These are phyloP conservation scores for Amblyopsis hoosieri DNA, from an alignment of 2,797 vertebrate species.

Conservation along the genomic window DNA sequence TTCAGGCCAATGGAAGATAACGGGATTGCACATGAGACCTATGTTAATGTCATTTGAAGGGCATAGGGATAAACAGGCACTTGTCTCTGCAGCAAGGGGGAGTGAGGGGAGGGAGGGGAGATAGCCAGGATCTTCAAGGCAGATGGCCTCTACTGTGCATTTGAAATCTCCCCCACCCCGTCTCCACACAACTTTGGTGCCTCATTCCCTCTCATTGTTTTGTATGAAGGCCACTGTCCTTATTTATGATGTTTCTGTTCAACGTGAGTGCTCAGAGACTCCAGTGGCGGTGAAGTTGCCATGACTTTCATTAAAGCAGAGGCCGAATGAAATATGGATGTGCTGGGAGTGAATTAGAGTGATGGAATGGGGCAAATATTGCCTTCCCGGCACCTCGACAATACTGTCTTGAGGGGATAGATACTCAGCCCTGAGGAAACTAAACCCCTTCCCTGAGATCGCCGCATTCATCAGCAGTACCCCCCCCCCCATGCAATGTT, in stretches of 20 bases:
- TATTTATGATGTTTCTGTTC: conserved; percentile 74
- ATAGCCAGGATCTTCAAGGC: conserved; percentile 63
- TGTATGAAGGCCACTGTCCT: conserved; percentile 77
- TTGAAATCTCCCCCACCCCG: conserved; percentile 28
- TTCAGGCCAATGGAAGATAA: conserved; percentile 74
- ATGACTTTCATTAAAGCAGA: conserved; percentile 80
- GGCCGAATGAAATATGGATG: conserved; percentile 83
- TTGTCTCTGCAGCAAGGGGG: conserved; percentile 54
- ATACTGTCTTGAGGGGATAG: conserved; percentile 74
- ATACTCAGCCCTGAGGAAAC: conserved; percentile 68
- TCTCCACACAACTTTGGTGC: conserved; percentile 47
- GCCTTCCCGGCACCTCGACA: conserved; percentile 75
- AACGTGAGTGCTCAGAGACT: conserved; percentile 71
- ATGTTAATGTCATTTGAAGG: conserved; percentile 80
- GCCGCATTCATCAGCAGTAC: conserved; percentile 65
- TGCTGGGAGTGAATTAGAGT: conserved; percentile 80
- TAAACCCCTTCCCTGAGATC: conserved; percentile 61
- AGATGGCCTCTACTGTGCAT: conserved; percentile 57
- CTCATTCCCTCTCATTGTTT: conserved; percentile 68
- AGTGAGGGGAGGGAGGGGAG: conserved; percentile 55
- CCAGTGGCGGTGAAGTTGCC: conserved; percentile 75
- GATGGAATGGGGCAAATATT: conserved; percentile 80
- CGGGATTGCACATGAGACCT: conserved; percentile 66
- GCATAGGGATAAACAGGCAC: conserved; percentile 79
- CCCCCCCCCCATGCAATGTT: conserved; percentile 57